Conservation (phyloP, 2,113 vertebrate species). For the Lepus europaeus region DNA sequence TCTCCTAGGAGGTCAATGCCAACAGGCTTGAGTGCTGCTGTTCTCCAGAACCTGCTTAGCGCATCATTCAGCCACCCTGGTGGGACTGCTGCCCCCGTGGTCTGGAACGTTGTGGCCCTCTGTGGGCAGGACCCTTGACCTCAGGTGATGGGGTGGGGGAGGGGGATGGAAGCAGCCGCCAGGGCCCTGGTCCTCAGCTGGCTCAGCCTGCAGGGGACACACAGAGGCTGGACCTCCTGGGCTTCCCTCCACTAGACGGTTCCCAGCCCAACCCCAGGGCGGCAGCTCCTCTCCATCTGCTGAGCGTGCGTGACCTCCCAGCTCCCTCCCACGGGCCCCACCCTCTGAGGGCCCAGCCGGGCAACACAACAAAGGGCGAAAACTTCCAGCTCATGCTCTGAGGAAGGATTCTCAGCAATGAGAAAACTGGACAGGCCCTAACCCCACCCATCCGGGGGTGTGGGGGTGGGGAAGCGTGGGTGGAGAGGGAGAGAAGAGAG, state of each 20-base stretch:
- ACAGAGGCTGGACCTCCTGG: neutral
- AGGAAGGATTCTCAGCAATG: constrained; percentile 58
- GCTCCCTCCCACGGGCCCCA: neutral
- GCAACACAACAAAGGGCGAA: neutral
- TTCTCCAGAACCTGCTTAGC: neutral
- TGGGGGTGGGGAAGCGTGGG: neutral
- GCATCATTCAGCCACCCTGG: neutral
- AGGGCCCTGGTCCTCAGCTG: neutral
- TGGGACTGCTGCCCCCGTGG: neutral
- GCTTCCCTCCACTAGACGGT: neutral
- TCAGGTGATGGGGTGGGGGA: neutral
- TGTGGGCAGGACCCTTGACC: neutral
- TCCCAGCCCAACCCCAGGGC: neutral
- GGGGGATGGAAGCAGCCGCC: too few relatives aligned
- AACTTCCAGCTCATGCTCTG: constrained; percentile 27
- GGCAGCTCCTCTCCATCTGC: neutral
- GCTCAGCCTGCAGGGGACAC: neutral
- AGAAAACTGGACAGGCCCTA: constrained; percentile 23
- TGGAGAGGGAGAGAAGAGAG: neutral
- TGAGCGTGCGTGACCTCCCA: neutral
- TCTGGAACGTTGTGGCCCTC: fast-evolving
- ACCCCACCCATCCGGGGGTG: neutral
- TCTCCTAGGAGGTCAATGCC: neutral
- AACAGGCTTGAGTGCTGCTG: too few relatives aligned
- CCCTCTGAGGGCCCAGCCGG: neutral